Percentiles rank a stretch among this genome's conserved stretches.
Evolutionary conservation across 2,888 invertebrate species (phyloP).

Genomic region (Microctonus aethiopoides): DNA sequence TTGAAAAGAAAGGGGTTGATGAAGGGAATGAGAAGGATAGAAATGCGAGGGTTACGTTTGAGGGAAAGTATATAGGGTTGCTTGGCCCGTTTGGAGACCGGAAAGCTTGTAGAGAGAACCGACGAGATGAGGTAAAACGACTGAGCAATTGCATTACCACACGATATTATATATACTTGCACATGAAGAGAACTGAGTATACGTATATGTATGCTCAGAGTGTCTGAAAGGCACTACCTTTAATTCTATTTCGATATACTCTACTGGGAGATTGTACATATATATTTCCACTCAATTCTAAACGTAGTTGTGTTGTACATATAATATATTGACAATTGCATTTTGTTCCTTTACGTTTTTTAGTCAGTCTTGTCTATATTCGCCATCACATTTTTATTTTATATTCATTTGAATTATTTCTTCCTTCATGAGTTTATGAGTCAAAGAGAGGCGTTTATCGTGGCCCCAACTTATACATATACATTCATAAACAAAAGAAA

Average conservation of each 20-base stretch:
- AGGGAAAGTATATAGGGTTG: neutral
- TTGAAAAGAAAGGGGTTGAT: conserved; percentile 12
- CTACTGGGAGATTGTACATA: neutral
- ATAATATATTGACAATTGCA: neutral
- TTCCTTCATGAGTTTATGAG: too few species aligned
- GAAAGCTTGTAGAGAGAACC: conserved; percentile 42
- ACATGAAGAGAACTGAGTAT: neutral
- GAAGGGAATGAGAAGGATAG: conserved; percentile 17
- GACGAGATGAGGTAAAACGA: conserved; percentile 52
- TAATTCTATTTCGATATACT: neutral
- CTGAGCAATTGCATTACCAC: conserved; percentile 58
- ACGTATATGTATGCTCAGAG: too few species aligned
- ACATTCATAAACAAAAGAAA: too few species aligned
- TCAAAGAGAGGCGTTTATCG: too few species aligned
- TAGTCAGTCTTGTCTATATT: too few species aligned
- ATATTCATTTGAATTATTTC: too few species aligned
- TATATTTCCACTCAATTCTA: neutral
- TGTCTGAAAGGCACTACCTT: neutral
- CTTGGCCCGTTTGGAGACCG: conserved; percentile 24
- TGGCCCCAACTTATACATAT: too few species aligned
- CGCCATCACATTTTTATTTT: too few species aligned
- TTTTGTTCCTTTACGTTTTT: neutral
- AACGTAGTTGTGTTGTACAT: neutral
- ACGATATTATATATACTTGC: neutral
- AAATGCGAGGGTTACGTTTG: conserved; percentile 1